Evolutionary conservation across 2,113 vertebrate genomes (phyloP).

Genomic region (Edolisoma coerulescens): DNA sequence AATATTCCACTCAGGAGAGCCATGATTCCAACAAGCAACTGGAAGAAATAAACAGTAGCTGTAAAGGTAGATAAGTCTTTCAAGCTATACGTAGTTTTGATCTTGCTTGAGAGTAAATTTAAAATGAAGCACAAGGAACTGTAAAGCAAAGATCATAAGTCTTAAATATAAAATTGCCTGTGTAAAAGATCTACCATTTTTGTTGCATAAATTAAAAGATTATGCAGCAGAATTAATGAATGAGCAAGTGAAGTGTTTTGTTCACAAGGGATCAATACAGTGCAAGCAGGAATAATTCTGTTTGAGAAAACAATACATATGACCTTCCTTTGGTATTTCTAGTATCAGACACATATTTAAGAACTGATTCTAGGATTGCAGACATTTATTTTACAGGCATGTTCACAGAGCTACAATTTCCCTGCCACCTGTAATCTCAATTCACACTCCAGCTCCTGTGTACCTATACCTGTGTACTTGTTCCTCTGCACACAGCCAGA

Average conservation of each 20-base stretch:
- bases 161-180: background rate
- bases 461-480: background rate
- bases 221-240: background rate
- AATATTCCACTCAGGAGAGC: slow-evolving; percentile 84
- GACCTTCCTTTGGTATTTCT: background rate
- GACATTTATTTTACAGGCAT: background rate
- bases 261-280: background rate
- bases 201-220: background rate
- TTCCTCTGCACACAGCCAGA: background rate
- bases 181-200: background rate
- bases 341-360: background rate
- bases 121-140: background rate
- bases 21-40: slow-evolving; percentile 88
- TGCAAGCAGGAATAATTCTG: background rate
- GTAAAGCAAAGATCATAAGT: background rate
- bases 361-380: background rate
- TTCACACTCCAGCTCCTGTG: background rate
- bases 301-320: background rate
- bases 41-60: slow-evolving; percentile 40
- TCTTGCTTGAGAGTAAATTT: background rate
- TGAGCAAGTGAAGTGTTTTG: background rate
- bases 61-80: background rate
- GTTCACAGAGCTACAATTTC: background rate
- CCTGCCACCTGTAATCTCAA: background rate
- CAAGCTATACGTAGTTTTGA: background rate